A percentile compares a stretch with the other conserved stretches of the same genome.
Evolutionary conservation across 2,888 invertebrate species (phyloP).

Genomic region (Rhamnusium bicolor): DNA sequence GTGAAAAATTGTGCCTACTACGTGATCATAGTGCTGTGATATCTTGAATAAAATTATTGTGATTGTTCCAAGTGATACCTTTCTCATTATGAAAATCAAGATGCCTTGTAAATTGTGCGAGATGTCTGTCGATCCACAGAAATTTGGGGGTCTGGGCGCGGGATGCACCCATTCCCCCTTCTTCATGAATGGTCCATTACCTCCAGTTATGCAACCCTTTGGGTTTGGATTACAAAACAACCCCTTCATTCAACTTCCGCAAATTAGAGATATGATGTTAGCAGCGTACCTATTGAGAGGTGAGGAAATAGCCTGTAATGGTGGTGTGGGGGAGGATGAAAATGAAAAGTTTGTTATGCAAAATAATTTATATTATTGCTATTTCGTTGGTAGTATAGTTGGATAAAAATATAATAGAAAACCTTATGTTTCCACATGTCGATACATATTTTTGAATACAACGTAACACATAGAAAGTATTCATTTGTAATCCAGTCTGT

Average conservation of each 20-base stretch:
- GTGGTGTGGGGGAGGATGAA: neutral
- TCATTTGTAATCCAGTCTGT: too few relatives aligned
- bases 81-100: slow-evolving; percentile 65
- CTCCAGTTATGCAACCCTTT: slow-evolving; percentile 58
- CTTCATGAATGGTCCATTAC: slow-evolving; percentile 58
- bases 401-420: too few relatives aligned
- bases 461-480: too few relatives aligned
- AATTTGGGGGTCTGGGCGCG: slow-evolving; percentile 58
- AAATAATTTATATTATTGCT: too few relatives aligned
- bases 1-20: slow-evolving; percentile 49
- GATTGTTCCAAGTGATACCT: slow-evolving; percentile 26
- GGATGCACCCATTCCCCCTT: slow-evolving; percentile 66
- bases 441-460: too few relatives aligned
- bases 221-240: slow-evolving; percentile 69
- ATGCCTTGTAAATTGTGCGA: slow-evolving; percentile 69
- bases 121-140: slow-evolving; percentile 64
- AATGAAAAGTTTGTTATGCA: too few relatives aligned
- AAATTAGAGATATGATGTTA: slow-evolving; percentile 78
- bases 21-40: slow-evolving; percentile 60
- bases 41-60: slow-evolving; percentile 34
- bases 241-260: slow-evolving; percentile 72
- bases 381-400: too few relatives aligned
- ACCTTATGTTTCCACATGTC: too few relatives aligned
- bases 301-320: slow-evolving; percentile 62
- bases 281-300: slow-evolving; percentile 79